Conservation (phyloP, 1,140 invertebrate genomes). For the Monomorium pharaonis region DNA sequence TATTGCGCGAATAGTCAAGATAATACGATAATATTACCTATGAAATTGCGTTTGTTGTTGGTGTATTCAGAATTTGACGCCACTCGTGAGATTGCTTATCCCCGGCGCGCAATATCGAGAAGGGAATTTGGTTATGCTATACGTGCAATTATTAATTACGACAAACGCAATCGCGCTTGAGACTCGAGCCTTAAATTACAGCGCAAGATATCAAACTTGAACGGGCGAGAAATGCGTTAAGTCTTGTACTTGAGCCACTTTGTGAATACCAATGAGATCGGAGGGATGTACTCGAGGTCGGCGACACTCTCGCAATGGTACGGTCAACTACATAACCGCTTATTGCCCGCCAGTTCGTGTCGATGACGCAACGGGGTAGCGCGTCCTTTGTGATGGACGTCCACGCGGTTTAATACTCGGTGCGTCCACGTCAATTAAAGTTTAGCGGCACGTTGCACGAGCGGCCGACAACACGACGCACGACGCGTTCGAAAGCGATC, state of each 20-base stretch:
- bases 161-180: not conserved
- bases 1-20: not conserved
- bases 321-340: constrained; percentile 66
- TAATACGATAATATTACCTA: not conserved
- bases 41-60: constrained; percentile 2
- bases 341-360: constrained; percentile 68
- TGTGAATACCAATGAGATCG: constrained; percentile 81
- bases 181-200: not conserved
- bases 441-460: constrained; percentile 58
- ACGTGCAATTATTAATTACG: not conserved
- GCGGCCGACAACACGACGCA: constrained; percentile 52
- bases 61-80: not conserved
- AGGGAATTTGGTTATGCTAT: constrained; percentile 6
- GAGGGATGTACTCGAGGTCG: constrained; percentile 58
- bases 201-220: constrained; percentile 12
- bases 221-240: constrained; percentile 32
- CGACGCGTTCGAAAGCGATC: not conserved
- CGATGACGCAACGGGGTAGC: constrained; percentile 56
- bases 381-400: constrained; percentile 75
- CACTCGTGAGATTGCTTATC: not conserved
- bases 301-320: constrained; percentile 63
- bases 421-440: constrained; percentile 70
- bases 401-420: constrained; percentile 74
- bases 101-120: not conserved
- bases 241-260: constrained; percentile 68